Conservation (phyloP, 1,140 invertebrate species). For the Hycleus phaleratus region DNA sequence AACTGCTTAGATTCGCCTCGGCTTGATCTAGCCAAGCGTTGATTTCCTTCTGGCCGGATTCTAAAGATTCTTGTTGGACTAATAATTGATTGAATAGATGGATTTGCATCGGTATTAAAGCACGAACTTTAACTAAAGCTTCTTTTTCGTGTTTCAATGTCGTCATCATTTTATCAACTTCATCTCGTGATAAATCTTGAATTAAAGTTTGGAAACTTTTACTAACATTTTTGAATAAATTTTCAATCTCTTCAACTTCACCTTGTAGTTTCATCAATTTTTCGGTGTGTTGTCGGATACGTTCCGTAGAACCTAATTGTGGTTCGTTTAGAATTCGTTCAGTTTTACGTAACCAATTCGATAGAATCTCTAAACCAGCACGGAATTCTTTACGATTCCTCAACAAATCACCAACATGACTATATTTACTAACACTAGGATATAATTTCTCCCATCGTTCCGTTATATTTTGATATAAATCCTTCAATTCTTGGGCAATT, state of each 20-base stretch:
- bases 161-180: constrained; percentile 84
- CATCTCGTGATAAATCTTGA: constrained; percentile 80
- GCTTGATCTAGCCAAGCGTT: constrained; percentile 77
- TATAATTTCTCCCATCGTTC: constrained; percentile 75
- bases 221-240: constrained; percentile 80
- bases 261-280: constrained; percentile 68
- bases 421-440: constrained; percentile 74
- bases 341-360: constrained; percentile 71
- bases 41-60: constrained; percentile 79
- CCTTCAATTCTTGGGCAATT: constrained; percentile 67
- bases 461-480: constrained; percentile 63
- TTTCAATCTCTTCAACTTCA: constrained; percentile 81
- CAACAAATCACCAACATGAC: constrained; percentile 79
- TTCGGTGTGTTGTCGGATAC: constrained; percentile 71
- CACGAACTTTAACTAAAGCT: constrained; percentile 70
- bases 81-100: constrained; percentile 75
- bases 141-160: constrained; percentile 86
- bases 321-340: constrained; percentile 60
- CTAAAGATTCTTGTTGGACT: constrained; percentile 84
- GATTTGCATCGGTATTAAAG: constrained; percentile 69
- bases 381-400: constrained; percentile 75
- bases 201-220: constrained; percentile 86
- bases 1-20: constrained; percentile 58
- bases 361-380: constrained; percentile 64
- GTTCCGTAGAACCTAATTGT: constrained; percentile 63